Evolutionary conservation across 2,888 invertebrate species (phyloP).

Genomic region (Leptothorax acervorum): DNA sequence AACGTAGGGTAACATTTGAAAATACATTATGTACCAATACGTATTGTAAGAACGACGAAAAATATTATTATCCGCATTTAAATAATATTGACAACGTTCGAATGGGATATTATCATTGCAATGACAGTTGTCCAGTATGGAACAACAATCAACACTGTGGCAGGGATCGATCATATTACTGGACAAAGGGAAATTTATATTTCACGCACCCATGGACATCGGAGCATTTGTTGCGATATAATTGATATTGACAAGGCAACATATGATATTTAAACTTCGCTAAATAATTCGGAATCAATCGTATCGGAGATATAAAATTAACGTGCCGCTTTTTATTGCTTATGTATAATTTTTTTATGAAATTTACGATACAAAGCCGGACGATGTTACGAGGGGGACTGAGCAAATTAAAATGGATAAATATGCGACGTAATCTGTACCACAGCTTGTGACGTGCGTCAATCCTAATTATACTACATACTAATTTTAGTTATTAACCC

Average conservation of each 20-base stretch:
- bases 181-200: conserved; percentile 38
- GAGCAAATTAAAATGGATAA: conserved; percentile 44
- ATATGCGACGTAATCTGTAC: conserved; percentile 28
- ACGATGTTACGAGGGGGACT: neutral
- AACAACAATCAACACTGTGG: conserved; percentile 1
- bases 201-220: conserved; percentile 18
- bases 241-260: conserved; percentile 31
- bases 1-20: neutral
- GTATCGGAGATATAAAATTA: neutral
- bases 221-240: conserved; percentile 16
- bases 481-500: conserved; percentile 48
- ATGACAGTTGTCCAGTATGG: neutral
- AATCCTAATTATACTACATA: conserved; percentile 38
- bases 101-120: conserved; percentile 13
- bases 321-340: neutral
- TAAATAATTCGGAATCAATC: conserved; percentile 30
- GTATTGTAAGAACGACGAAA: neutral
- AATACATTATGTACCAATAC: neutral
- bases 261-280: conserved; percentile 17
- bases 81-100: conserved; percentile 13
- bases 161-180: conserved; percentile 6
- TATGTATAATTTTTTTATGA: conserved; percentile 22
- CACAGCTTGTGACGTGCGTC: conserved; percentile 30
- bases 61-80: conserved; percentile 4
- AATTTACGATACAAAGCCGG: neutral